These are phyloP conservation scores for Callosobruchus maculatus DNA, from an alignment of 2,888 invertebrate species.

Conservation along the genomic window DNA sequence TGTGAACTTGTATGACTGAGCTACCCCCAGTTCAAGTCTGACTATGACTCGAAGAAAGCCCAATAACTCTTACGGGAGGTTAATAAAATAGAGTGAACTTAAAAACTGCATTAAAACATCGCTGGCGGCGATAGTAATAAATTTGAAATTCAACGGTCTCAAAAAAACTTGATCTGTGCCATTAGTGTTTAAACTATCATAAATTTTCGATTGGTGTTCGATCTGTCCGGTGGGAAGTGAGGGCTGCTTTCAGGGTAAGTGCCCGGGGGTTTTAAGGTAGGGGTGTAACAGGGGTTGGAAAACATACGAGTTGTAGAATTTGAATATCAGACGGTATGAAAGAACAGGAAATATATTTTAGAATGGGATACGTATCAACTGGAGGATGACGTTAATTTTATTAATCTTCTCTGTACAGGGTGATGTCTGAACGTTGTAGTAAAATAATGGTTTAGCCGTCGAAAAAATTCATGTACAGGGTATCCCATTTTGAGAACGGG, in stretches of 20 bases:
- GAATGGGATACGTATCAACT: background rate
- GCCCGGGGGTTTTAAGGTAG: constrained; percentile 43
- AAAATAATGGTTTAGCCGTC: too few relatives aligned
- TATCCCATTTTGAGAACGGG: too few relatives aligned
- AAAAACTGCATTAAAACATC: constrained; percentile 40
- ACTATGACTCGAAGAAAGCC: constrained; percentile 3
- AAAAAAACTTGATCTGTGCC: constrained; percentile 39
- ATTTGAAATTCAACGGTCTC: constrained; percentile 40
- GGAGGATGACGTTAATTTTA: background rate
- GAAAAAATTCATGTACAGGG: too few relatives aligned
- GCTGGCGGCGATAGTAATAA: constrained; percentile 36
- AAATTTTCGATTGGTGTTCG: constrained; percentile 47
- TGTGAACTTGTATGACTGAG: background rate
- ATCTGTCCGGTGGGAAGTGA: constrained; percentile 39
- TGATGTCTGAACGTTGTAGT: background rate
- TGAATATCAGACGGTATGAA: background rate
- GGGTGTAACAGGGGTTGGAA: constrained; percentile 46
- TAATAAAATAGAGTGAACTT: constrained; percentile 41
- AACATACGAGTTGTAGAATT: constrained; percentile 31
- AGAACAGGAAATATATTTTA: background rate
- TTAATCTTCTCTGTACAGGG: background rate
- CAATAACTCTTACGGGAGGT: constrained; percentile 31
- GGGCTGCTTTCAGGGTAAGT: constrained; percentile 44
- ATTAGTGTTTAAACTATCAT: constrained; percentile 47
- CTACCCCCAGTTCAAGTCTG: background rate